phyloP scores from a whole-genome alignment of 1,140 invertebrate genomes.

The Macrosteles quadrilineatus region DNA sequence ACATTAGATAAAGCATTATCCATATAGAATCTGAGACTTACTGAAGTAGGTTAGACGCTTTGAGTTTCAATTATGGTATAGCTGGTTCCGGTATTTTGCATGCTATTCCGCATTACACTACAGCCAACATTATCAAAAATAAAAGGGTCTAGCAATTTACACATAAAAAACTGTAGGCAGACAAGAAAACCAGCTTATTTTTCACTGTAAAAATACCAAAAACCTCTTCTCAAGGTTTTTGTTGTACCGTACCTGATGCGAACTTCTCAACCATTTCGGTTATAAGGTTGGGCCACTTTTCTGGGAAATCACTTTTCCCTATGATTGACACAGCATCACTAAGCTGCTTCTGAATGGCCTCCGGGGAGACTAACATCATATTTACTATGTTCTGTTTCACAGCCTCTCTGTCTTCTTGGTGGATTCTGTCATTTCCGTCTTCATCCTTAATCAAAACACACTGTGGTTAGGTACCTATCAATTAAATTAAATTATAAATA shows the following conservation, averaged over 20 bases:
- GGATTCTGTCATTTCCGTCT: slow-evolving; percentile 78
- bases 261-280: slow-evolving; percentile 92
- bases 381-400: slow-evolving; percentile 88
- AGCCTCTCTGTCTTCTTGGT: slow-evolving; percentile 70
- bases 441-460: slow-evolving; percentile 63
- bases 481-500: background rate
- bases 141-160: too few relatives aligned
- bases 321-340: slow-evolving; percentile 96
- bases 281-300: slow-evolving; percentile 90
- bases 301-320: slow-evolving; percentile 91
- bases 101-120: too few relatives aligned
- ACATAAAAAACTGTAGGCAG: too few relatives aligned
- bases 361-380: slow-evolving; percentile 89
- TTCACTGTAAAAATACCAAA: too few relatives aligned
- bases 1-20: too few relatives aligned
- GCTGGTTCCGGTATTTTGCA: too few relatives aligned
- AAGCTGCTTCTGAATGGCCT: slow-evolving; percentile 89
- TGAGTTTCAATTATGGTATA: too few relatives aligned
- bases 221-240: too few relatives aligned
- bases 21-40: too few relatives aligned
- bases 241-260: slow-evolving; percentile 65
- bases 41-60: too few relatives aligned
- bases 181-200: too few relatives aligned
- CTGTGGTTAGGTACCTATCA: slow-evolving; percentile 33
- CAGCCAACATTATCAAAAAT: too few relatives aligned